phyloP scores from a whole-genome alignment of 2,113 vertebrate species.

The Monopterus albus region DNA sequence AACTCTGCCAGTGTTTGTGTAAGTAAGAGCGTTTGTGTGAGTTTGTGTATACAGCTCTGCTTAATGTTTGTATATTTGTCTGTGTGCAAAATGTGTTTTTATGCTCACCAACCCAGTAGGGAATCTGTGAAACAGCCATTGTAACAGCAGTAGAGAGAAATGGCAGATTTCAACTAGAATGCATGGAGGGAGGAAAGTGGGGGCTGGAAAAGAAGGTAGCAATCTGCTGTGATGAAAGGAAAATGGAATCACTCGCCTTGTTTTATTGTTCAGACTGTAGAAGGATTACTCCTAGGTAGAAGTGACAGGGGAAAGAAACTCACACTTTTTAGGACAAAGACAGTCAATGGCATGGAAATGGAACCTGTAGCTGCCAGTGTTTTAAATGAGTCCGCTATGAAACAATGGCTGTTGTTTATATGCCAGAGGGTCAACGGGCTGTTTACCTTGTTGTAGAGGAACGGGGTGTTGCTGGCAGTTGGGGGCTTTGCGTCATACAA shows the following conservation, averaged over 20 bases:
- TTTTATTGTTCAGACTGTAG: constrained; percentile 56
- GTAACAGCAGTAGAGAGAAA: constrained; percentile 34
- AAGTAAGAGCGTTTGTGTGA: background rate
- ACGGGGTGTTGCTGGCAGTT: constrained; percentile 55
- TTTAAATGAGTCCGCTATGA: constrained; percentile 53
- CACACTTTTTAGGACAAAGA: constrained; percentile 33
- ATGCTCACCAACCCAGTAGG: constrained; percentile 23
- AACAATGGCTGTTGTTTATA: constrained; percentile 42
- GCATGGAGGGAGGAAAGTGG: constrained; percentile 15
- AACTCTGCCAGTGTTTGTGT: constrained; percentile 29
- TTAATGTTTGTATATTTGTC: constrained; percentile 34
- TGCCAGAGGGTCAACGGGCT: constrained; percentile 61
- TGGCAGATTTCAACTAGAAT: constrained; percentile 45
- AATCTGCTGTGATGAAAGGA: constrained; percentile 62
- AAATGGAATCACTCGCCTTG: constrained; percentile 31
- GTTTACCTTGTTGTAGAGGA: constrained; percentile 63
- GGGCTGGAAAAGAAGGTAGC: constrained; percentile 37
- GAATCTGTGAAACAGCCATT: constrained; percentile 43
- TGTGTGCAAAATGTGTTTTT: constrained; percentile 31
- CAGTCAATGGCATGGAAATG: constrained; percentile 45
- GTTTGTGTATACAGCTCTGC: constrained; percentile 5
- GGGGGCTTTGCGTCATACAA: constrained; percentile 54
- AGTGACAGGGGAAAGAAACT: constrained; percentile 41
- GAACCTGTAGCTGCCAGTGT: constrained; percentile 41
- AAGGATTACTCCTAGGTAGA: constrained; percentile 34